Conservation (phyloP, 2,113 vertebrate species). For the Nycticebus coucang region DNA sequence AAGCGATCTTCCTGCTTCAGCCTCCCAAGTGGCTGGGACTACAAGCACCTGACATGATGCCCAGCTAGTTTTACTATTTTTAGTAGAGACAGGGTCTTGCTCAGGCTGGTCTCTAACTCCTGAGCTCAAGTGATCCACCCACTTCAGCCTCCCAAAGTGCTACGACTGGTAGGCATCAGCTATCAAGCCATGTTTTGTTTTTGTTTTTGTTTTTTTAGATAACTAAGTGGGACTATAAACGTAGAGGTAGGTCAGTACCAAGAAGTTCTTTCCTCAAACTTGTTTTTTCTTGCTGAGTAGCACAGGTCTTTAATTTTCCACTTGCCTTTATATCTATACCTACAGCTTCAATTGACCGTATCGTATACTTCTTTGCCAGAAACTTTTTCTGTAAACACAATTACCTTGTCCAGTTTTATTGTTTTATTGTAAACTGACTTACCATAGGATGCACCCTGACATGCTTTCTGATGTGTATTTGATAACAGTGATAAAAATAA, state of each 20-base stretch:
- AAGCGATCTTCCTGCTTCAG: too few species aligned
- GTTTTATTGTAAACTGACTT: conserved; percentile 74
- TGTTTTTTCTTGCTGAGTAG: conserved; percentile 48
- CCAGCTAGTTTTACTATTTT: too few species aligned
- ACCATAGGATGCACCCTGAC: conserved; percentile 67
- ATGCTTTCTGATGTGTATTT: conserved; percentile 73
- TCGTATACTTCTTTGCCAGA: conserved; percentile 63
- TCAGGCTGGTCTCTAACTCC: too few species aligned
- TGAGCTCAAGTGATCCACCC: too few species aligned
- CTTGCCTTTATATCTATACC: conserved; percentile 5
- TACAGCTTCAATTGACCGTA: conserved; percentile 49
- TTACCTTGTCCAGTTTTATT: conserved; percentile 76
- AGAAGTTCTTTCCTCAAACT: conserved; percentile 42
- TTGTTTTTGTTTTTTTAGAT: background rate
- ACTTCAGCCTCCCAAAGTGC: too few species aligned
- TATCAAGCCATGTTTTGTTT: background rate
- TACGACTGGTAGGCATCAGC: too few species aligned
- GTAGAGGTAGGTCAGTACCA: conserved; percentile 44
- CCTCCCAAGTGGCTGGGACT: too few species aligned
- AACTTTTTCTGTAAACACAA: conserved; percentile 73
- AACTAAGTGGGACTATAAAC: conserved; percentile 49
- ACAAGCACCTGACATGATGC: too few species aligned
- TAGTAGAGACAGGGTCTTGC: too few species aligned
- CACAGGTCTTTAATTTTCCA: conserved; percentile 53
- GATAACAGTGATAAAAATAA: conserved; percentile 74